A percentile compares a stretch with the other conserved stretches of the same genome.
Conservation (phyloP, 2,888 invertebrate species). For the Eupithecia abbreviata region DNA sequence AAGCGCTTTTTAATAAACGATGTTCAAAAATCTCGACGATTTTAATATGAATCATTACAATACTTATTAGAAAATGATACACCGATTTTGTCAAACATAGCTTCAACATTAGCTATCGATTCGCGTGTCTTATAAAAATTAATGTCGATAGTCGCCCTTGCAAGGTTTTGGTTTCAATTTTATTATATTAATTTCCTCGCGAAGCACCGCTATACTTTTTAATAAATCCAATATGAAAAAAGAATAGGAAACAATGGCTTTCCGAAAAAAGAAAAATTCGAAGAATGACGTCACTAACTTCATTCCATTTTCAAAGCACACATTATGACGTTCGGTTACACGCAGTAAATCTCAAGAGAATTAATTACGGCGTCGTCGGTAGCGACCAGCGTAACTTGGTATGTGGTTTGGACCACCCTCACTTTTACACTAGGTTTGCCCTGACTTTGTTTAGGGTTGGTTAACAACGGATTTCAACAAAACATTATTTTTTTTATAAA, state of each 20-base stretch:
- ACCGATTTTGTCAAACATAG: neutral
- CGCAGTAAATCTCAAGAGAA: conserved; percentile 54
- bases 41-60: no score
- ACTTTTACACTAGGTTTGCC: neutral
- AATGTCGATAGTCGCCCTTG: neutral
- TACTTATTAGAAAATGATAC: neutral
- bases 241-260: neutral
- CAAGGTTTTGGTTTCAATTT: neutral
- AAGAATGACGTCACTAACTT: conserved; percentile 24
- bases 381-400: conserved; percentile 41
- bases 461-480: neutral
- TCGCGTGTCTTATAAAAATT: neutral
- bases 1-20: no score
- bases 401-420: conserved; percentile 33
- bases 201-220: neutral
- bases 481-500: neutral
- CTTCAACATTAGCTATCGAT: no score
- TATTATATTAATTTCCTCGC: neutral
- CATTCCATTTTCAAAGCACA: conserved; percentile 36
- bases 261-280: neutral
- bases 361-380: conserved; percentile 53
- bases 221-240: neutral
- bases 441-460: neutral
- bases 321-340: conserved; percentile 50
- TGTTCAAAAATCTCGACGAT: no score